Evolutionary conservation across 2,113 vertebrate genomes (phyloP), one percentile per base, ranked within the genome.

Genomic region (Dicrurus megarhynchus): DNA sequence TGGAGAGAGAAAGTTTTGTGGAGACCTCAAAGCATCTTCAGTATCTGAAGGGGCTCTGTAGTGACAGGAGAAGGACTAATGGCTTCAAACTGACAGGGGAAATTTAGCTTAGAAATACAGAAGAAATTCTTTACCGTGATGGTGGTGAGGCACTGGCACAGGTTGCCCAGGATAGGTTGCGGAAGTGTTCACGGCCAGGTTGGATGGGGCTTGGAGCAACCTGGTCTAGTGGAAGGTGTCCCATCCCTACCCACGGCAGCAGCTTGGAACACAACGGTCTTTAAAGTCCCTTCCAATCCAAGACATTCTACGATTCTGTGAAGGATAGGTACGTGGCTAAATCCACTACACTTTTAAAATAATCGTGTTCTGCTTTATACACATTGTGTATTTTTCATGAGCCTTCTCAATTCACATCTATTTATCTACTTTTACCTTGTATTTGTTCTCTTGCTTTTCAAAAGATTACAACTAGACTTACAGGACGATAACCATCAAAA

Each of bases 131-230:
- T 28, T 6, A 4, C 33, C 37, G 33, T 37, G 33, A 61, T 28
- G 55, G 28, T 37, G 22, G 4, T 10, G 33, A 87, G 64, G 55
- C 27, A 1, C 27, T 28, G 55, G 33, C 41, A 52, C 12, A 12
- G 6, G 9, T 4, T 59, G 23, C 17, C 46, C 27, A 19, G 46
- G 55, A 27, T 16, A 39, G 7, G 33, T 0, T 46, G 46, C 28
- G 33, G 39, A 11, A 53, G n/a, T 15, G 33, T 23, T 6, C 33
- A 52, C 0, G 3, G 10, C 13, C 53, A 76, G n/a, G 21, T 0
- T 76, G 37, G 32, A 35, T 11, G 11, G 13, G 32, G 44, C 16
- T 76, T 7, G 21, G 44, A 53, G 55, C 11, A 46, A 9, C 33
- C 27, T 39, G 73, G 53, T 9, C 4, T 10, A 27, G 22, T 15